Conservation (phyloP, 2,888 invertebrate species). For the Eumerus sabulonum region DNA sequence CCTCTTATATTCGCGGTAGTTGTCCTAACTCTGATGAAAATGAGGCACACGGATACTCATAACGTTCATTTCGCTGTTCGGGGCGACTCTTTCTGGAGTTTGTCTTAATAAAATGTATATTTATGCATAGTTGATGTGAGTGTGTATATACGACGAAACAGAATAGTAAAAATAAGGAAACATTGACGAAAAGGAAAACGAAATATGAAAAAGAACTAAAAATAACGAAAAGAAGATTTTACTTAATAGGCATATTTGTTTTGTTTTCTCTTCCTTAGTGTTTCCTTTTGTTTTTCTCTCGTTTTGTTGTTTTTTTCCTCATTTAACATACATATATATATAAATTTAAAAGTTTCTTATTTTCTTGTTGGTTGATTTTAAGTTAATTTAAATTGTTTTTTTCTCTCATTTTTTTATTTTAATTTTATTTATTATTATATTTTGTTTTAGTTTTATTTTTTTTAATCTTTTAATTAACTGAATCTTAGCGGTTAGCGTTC, state of each 20-base stretch:
- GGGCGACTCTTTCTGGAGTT: slow-evolving; percentile 33
- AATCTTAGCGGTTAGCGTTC: slow-evolving; percentile 95
- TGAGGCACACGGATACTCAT: too few relatives aligned
- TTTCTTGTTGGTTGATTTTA: slow-evolving; percentile 69
- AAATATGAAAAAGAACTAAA: too few relatives aligned
- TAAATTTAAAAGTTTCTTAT: slow-evolving; percentile 71
- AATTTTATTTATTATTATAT: slow-evolving; percentile 72
- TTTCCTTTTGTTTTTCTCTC: slow-evolving; percentile 46
- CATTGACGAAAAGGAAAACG: too few relatives aligned
- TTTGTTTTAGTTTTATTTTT: slow-evolving; percentile 41
- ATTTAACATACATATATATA: slow-evolving; percentile 70
- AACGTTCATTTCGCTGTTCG: slow-evolving; percentile 14
- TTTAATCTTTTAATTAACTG: slow-evolving; percentile 70
- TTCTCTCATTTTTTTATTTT: slow-evolving; percentile 72
- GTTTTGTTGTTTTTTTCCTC: slow-evolving; percentile 41
- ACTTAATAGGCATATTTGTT: slow-evolving; percentile 23
- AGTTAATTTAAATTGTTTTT: slow-evolving; percentile 66
- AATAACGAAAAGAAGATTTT: slow-evolving; percentile 42
- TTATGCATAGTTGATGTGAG: slow-evolving; percentile 19
- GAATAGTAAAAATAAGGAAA: slow-evolving; percentile 1
- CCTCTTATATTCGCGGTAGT: slow-evolving; percentile 22
- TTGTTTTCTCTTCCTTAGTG: slow-evolving; percentile 59
- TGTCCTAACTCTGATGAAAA: too few relatives aligned
- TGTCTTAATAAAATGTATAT: too few relatives aligned
- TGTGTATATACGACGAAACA: too few relatives aligned